Conservation (phyloP, 2,113 vertebrate species). For the Oreochromis spilurus region DNA sequence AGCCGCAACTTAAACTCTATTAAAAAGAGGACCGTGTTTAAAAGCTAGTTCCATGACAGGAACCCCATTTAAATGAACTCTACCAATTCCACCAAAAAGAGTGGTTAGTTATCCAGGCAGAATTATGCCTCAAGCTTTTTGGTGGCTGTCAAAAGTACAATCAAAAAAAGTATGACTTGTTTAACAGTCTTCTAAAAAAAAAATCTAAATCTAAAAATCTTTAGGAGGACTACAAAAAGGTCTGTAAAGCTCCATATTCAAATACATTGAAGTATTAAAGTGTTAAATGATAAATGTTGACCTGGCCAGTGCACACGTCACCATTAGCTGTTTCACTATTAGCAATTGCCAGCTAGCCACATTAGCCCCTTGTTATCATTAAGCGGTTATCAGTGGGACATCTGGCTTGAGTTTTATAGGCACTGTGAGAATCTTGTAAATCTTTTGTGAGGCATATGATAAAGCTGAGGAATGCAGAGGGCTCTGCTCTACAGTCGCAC, state of each 20-base stretch:
- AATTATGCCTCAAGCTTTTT: not conserved
- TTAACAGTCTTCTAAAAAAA: not conserved
- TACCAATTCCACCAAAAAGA: not conserved
- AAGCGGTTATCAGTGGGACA: not conserved
- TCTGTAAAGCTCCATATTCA: not conserved
- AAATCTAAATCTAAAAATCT: no score
- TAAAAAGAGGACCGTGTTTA: not conserved
- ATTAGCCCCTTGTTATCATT: not conserved
- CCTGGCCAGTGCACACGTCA: not conserved
- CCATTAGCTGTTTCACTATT: not conserved
- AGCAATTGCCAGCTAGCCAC: not conserved
- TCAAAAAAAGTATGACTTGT: not conserved
- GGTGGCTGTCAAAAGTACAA: not conserved
- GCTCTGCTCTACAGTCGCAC: not conserved
- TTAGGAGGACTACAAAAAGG: not conserved
- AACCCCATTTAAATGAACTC: not conserved
- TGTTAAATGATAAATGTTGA: fast-evolving
- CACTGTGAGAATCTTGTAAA: not conserved
- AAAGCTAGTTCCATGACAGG: not conserved
- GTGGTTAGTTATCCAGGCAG: not conserved
- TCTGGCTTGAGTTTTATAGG: not conserved
- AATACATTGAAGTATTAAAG: not conserved
- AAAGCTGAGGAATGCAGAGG: not conserved
- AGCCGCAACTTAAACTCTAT: not conserved
- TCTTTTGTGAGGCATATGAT: not conserved